Evolutionary conservation across 2,113 vertebrate genomes (phyloP).

Genomic region (Nyctibius bracteatus): DNA sequence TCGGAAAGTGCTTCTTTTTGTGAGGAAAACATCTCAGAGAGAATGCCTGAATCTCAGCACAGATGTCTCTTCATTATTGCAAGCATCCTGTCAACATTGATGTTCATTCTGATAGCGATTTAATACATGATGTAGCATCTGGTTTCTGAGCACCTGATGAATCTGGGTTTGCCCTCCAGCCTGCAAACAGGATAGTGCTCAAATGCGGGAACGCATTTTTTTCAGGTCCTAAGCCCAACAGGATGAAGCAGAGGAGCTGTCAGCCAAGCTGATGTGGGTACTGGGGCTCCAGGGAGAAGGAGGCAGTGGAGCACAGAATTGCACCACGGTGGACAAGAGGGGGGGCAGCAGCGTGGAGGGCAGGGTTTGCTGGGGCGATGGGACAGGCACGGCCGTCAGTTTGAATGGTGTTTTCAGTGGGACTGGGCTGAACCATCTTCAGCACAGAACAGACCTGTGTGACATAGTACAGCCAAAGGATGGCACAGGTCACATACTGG

Average conservation of each 20-base stretch:
- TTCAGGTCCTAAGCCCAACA: background rate
- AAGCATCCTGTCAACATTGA: background rate
- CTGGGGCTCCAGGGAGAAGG: background rate
- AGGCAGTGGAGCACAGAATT: background rate
- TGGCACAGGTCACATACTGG: background rate
- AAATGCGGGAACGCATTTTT: fast-evolving
- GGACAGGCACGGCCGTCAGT: background rate
- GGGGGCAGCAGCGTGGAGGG: background rate
- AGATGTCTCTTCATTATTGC: background rate
- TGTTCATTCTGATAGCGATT: background rate
- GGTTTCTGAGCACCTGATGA: background rate
- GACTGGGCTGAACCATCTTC: background rate
- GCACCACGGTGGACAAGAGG: background rate
- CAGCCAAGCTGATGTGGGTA: fast-evolving
- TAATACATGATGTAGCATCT: background rate
- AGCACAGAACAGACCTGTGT: background rate
- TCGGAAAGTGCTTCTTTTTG: background rate
- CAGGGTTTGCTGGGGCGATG: background rate
- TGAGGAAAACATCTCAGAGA: background rate
- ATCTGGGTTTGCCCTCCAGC: background rate
- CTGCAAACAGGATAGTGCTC: background rate
- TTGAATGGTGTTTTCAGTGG: background rate
- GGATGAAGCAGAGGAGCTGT: background rate
- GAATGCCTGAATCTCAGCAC: background rate
- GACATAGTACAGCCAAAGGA: fast-evolving